Conservation (phyloP, 2,888 invertebrate species). For the Eustalomyia histrio region DNA sequence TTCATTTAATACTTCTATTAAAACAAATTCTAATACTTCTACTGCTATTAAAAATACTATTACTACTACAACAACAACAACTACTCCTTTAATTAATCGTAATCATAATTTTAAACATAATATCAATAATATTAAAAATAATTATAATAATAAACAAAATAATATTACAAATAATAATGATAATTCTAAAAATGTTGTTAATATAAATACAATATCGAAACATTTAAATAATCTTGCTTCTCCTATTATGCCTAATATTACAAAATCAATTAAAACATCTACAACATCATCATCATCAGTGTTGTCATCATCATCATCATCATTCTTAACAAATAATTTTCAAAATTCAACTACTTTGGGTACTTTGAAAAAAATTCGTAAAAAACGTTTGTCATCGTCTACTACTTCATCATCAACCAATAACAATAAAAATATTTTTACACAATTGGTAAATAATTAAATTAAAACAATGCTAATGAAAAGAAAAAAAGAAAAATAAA, state of each 20-base stretch:
- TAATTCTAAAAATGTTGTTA: constrained; percentile 54
- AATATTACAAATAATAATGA: constrained; percentile 30
- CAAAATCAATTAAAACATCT: constrained; percentile 36
- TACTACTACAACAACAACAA: constrained; percentile 34
- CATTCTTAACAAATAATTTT: constrained; percentile 15
- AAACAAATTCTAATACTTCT: constrained; percentile 43
- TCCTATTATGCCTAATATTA: constrained; percentile 61
- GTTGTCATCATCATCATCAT: constrained; percentile 13
- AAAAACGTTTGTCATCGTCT: constrained; percentile 17
- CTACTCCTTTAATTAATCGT: constrained; percentile 54
- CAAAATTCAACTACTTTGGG: not conserved
- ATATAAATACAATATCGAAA: constrained; percentile 54
- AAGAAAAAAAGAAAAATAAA: not conserved
- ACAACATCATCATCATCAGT: constrained; percentile 5
- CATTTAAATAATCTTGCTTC: constrained; percentile 58
- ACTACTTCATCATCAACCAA: not conserved
- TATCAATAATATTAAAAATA: constrained; percentile 57
- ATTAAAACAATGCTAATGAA: not conserved
- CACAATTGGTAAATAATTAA: constrained; percentile 20
- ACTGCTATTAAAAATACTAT: constrained; percentile 33
- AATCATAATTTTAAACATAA: constrained; percentile 56
- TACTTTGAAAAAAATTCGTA: constrained; percentile 17
- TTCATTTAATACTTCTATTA: constrained; percentile 47
- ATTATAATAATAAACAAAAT: constrained; percentile 43
- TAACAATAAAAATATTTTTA: constrained; percentile 10